A percentile compares a stretch with the other conserved stretches of the same genome.
Conservation (phyloP, 2,888 invertebrate species). For the Nymphalis polychloros region DNA sequence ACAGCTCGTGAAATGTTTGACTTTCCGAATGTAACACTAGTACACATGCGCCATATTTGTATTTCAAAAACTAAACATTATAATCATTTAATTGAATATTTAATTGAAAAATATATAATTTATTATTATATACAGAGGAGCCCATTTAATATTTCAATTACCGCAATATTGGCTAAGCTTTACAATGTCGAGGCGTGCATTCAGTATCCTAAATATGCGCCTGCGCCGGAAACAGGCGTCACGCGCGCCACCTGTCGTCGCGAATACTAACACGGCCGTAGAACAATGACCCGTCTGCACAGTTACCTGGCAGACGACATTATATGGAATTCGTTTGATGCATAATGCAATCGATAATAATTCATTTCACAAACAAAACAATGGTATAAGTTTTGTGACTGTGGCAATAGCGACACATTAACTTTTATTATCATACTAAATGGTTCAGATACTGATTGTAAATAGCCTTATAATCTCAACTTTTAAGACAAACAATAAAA, state of each 20-base stretch:
- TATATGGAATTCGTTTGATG: constrained; percentile 21
- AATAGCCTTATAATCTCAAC: neutral
- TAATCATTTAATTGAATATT: no score
- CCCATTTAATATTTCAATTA: constrained; percentile 2
- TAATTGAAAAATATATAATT: neutral
- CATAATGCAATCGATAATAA: constrained; percentile 30
- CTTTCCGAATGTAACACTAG: neutral
- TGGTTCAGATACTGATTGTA: constrained; percentile 6
- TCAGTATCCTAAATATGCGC: constrained; percentile 57
- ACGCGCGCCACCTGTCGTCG: constrained; percentile 56
- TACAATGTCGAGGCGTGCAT: constrained; percentile 40
- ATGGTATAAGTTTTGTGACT: constrained; percentile 21
- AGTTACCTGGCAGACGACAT: constrained; percentile 34
- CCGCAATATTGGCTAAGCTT: constrained; percentile 17
- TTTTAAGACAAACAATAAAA: neutral
- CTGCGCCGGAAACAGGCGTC: constrained; percentile 69
- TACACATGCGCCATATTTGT: neutral
- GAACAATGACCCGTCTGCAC: constrained; percentile 64
- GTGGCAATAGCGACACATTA: constrained; percentile 29
- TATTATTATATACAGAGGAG: neutral
- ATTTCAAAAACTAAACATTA: no score
- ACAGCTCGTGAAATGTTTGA: constrained; percentile 17
- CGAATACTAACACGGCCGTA: constrained; percentile 59
- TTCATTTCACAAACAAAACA: constrained; percentile 30
- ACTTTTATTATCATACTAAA: constrained; percentile 24